Evolutionary conservation across 2,888 invertebrate species (phyloP).

Genomic region (Drepanosiphum platanoidis): DNA sequence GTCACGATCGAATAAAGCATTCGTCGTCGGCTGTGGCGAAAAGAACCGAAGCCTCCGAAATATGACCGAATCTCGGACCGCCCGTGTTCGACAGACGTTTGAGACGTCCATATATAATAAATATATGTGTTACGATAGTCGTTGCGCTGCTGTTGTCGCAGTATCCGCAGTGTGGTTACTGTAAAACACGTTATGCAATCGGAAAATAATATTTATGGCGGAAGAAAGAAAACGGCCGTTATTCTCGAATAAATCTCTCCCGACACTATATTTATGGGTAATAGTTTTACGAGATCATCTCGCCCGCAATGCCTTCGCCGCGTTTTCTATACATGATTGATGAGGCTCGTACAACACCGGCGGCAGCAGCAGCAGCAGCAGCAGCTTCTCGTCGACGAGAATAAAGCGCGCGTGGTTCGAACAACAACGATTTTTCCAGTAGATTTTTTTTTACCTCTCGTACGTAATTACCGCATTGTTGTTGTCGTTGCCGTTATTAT

Average conservation of each 20-base stretch:
- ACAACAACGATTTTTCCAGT: neutral
- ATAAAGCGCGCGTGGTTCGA: neutral
- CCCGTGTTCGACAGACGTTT: no score
- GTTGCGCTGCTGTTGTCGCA: no score
- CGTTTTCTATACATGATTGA: constrained; percentile 48
- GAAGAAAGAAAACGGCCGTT: no score
- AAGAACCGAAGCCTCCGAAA: no score
- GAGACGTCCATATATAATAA: no score
- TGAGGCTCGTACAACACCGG: constrained; percentile 1
- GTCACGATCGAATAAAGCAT: no score
- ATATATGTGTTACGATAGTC: no score
- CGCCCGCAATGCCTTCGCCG: constrained; percentile 10
- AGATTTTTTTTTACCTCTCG: neutral
- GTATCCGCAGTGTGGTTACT: neutral
- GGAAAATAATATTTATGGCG: neutral
- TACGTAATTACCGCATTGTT: neutral
- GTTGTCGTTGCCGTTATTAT: no score
- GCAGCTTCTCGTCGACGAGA: constrained; percentile 19
- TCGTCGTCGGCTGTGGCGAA: no score
- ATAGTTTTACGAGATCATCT: constrained; percentile 56
- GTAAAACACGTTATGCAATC: neutral
- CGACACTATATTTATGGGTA: constrained; percentile 35
- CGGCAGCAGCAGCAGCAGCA: no score
- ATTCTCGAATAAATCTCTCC: constrained; percentile 34
- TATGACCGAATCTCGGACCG: no score